Evolutionary conservation across 2,113 vertebrate species (phyloP).

Genomic region (Helogale parvula): DNA sequence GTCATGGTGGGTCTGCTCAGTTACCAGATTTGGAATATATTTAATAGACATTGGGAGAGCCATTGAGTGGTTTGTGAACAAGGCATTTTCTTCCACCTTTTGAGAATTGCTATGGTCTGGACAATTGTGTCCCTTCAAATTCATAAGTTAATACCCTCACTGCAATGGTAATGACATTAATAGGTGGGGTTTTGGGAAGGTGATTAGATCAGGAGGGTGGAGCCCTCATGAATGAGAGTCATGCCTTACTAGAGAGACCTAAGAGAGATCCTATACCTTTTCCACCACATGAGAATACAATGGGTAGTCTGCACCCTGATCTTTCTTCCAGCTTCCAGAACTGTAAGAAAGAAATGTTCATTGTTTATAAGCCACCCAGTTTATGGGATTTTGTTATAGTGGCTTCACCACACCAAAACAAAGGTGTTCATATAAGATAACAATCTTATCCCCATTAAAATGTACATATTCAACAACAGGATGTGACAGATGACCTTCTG

Average conservation of each 20-base stretch:
- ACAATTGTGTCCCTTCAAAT: not conserved
- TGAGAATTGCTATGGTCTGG: not conserved
- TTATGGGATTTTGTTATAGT: no score
- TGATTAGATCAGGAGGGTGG: not conserved
- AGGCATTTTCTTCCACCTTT: no score
- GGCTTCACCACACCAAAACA: not conserved
- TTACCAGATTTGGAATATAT: no score
- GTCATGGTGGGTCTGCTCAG: no score
- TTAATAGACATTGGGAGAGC: no score
- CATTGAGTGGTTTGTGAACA: no score
- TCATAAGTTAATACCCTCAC: not conserved
- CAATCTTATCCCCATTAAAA: not conserved
- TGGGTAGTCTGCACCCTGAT: no score
- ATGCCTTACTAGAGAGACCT: not conserved
- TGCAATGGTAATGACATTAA: not conserved
- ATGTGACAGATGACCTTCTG: not conserved
- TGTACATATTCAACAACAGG: not conserved
- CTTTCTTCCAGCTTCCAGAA: no score
- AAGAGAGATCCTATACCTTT: no score
- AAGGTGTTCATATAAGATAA: not conserved
- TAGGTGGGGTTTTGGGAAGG: not conserved
- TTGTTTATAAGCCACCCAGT: no score
- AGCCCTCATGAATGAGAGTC: not conserved
- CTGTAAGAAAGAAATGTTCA: no score
- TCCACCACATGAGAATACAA: no score